Evolutionary conservation across 2,113 vertebrate genomes (phyloP), one percentile per base, ranked within the genome.

Genomic region (Xyrauchen texanus): DNA sequence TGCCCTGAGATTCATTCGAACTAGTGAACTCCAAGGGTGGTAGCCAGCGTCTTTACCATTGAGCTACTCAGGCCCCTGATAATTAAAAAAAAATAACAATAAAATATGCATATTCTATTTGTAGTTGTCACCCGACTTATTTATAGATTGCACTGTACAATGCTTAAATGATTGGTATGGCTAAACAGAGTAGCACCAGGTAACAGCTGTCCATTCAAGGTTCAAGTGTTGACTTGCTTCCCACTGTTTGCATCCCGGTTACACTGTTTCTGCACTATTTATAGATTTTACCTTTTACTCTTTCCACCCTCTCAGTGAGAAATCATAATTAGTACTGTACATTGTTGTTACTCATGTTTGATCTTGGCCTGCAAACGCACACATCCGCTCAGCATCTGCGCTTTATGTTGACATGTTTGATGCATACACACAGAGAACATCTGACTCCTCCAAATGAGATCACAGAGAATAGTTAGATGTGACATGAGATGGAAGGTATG

Each of bases 351-450:
- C 72, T 67, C 58, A 13, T 45, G 52, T 52, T 65, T n/a, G 8
- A 46, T 83, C 69, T 77, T 47, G 46, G 7, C 71, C 75, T 49
- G 46, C 68, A 78, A 78, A 81, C n/a, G 3, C 61, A 57, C 71
- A 71, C 57, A 63, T 83, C 63, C 70, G 68, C 49, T 51, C 82
- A 11, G 57, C 74, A 81, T 77, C 70, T 64, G 13, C 64, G 5
- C 58, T 52, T 73, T 81, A 79, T 75, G 72, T 81, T 78, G 68
- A 74, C 64, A 42, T 84, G 64, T 69, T 55, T 74, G 58, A 61
- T 21, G 21, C 21, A 34, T 21, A 80, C 73, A 55, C 60, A 58
- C 68, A 52, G 61, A 65, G 45, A 78, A 12, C 13, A 58, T 77
- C 12, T 58, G 58, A 66, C 55, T 52, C 12, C 68, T 46, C 51